Conservation (phyloP, 2,888 invertebrate species). For the Conops quadrifasciatus region DNA sequence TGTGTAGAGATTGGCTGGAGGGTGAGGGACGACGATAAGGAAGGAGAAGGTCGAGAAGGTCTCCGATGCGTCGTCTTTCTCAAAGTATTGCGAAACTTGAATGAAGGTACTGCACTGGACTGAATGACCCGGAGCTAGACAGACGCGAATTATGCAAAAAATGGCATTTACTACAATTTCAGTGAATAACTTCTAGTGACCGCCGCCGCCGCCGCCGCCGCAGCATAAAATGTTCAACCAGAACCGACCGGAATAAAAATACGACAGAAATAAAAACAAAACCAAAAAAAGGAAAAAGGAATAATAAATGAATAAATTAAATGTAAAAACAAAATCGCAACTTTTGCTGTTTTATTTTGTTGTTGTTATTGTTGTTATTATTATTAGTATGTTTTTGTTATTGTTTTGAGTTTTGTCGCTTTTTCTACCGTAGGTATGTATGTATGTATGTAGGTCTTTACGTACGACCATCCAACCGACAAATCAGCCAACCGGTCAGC, state of each 20-base stretch:
- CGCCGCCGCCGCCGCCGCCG: neutral
- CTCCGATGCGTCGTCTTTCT: neutral
- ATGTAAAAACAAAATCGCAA: constrained; percentile 4
- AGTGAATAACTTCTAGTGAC: constrained; percentile 15
- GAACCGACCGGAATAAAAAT: neutral
- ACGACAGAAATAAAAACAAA: neutral
- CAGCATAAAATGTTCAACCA: neutral
- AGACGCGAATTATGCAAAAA: constrained; percentile 10
- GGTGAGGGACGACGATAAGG: neutral
- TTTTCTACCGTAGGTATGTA: too few relatives aligned
- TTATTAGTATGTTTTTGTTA: neutral
- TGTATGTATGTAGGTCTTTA: too few relatives aligned
- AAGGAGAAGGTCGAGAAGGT: neutral
- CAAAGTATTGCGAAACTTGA: too few relatives aligned
- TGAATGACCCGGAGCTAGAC: neutral
- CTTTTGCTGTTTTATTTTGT: constrained; percentile 6
- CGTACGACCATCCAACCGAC: too few relatives aligned
- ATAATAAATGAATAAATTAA: neutral
- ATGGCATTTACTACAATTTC: constrained; percentile 18
- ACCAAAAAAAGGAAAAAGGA: neutral
- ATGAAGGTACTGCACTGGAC: neutral
- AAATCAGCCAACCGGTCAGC: too few relatives aligned
- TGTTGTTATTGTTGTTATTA: neutral
- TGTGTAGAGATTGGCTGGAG: neutral
- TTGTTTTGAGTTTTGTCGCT: neutral